Evolutionary conservation across 23 tunicate genomes (phyloP).

Genomic region (Ciona savignyi): DNA sequence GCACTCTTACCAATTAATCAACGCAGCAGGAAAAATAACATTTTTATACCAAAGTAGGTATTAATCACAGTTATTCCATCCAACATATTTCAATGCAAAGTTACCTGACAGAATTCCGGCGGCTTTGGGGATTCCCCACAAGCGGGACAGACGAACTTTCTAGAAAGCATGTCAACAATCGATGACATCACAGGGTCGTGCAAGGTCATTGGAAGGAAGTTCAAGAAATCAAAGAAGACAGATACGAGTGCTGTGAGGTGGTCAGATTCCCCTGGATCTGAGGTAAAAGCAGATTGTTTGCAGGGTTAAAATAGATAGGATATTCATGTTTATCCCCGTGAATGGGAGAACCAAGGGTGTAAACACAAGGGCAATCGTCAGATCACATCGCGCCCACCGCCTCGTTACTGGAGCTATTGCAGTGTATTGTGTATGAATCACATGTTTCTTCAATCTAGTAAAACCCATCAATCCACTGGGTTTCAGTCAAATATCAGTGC

Average conservation of each 20-base stretch:
- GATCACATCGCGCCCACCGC: too few relatives aligned
- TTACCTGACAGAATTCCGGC: not conserved
- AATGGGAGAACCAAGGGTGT: too few relatives aligned
- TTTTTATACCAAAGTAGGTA: not conserved
- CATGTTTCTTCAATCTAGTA: too few relatives aligned
- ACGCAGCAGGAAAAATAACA: not conserved
- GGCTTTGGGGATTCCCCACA: not conserved
- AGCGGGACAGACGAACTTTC: not conserved
- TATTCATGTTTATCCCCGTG: too few relatives aligned
- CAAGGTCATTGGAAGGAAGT: constrained; percentile 11
- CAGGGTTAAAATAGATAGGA: too few relatives aligned
- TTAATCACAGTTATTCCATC: not conserved
- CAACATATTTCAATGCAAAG: not conserved
- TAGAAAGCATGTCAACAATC: constrained; percentile 7
- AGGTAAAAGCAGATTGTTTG: too few relatives aligned
- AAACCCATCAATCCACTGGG: too few relatives aligned
- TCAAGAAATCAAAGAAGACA: constrained; percentile 31
- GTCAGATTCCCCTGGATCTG: not conserved
- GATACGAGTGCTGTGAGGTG: constrained; percentile 22
- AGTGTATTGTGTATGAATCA: too few relatives aligned
- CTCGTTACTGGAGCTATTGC: too few relatives aligned
- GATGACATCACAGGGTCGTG: constrained; percentile 14
- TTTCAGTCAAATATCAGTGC: too few relatives aligned
- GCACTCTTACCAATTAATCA: not conserved
- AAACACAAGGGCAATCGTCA: too few relatives aligned